These are phyloP conservation scores for Drosophila histrio DNA, from an alignment of 2,888 invertebrate species.

Conservation along the genomic window DNA sequence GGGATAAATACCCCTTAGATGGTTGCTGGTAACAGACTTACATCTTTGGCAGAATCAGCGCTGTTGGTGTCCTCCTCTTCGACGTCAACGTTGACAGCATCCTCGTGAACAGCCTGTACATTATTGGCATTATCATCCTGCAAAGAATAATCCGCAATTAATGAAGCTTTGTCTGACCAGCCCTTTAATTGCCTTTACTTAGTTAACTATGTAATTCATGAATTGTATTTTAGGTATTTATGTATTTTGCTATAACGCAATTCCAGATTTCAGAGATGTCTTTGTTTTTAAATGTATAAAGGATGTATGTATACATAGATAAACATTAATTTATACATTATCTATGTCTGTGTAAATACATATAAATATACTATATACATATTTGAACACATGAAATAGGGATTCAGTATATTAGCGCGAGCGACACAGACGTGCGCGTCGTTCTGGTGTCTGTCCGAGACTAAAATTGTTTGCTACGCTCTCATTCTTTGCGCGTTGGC, in stretches of 20 bases:
- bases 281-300: constrained; percentile 4
- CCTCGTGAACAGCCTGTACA: constrained; percentile 32
- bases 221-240: constrained; percentile 8
- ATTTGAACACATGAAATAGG: too few species aligned
- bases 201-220: constrained; percentile 8
- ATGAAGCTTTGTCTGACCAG: constrained; percentile 51
- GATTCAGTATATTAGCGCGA: too few species aligned
- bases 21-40: constrained; percentile 42
- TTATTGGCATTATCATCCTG: constrained; percentile 73
- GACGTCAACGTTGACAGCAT: constrained; percentile 6
- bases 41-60: constrained; percentile 47
- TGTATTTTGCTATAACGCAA: constrained; percentile 14
- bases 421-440: too few species aligned
- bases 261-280: constrained; percentile 4
- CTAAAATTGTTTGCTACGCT: too few species aligned
- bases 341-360: constrained; percentile 5
- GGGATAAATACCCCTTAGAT: not conserved
- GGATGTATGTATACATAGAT: constrained; percentile 8
- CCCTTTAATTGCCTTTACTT: constrained; percentile 55
- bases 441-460: too few species aligned
- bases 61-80: constrained; percentile 65
- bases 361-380: not conserved
- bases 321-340: not conserved
- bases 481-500: too few species aligned
- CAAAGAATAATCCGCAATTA: constrained; percentile 68